Percentiles rank a stretch among this genome's conserved stretches.
Evolutionary conservation across 2,797 vertebrate genomes (phyloP).

Genomic region (Euthynnus affinis): DNA sequence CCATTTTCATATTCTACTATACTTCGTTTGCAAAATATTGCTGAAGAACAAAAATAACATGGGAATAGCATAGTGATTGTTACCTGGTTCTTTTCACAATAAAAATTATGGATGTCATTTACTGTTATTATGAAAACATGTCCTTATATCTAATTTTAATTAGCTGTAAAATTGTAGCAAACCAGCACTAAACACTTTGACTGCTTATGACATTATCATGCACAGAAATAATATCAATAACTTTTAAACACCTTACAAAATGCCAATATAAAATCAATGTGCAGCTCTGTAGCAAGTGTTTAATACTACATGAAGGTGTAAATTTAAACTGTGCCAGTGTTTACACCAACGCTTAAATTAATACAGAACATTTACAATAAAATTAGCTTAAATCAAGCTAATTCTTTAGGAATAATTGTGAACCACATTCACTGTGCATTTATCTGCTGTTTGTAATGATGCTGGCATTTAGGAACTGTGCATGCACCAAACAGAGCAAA

Average conservation of each 20-base stretch:
- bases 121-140: background rate
- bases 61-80: background rate
- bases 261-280: background rate
- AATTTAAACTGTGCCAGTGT: background rate
- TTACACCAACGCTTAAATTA: background rate
- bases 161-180: background rate
- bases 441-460: slow-evolving; percentile 10
- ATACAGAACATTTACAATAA: background rate
- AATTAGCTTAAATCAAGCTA: background rate
- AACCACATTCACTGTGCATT: background rate
- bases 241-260: background rate
- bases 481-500: slow-evolving; percentile 8
- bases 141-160: background rate
- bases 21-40: slow-evolving; percentile 5
- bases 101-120: too few species aligned
- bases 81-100: background rate
- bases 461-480: slow-evolving; percentile 2
- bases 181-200: background rate
- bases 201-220: background rate
- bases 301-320: background rate
- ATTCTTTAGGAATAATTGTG: background rate
- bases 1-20: background rate
- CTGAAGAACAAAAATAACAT: background rate
- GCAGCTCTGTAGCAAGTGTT: background rate
- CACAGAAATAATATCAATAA: background rate